These are phyloP conservation scores for Boloria selene DNA, from an alignment of 2,888 invertebrate genomes.

Conservation along the genomic window DNA sequence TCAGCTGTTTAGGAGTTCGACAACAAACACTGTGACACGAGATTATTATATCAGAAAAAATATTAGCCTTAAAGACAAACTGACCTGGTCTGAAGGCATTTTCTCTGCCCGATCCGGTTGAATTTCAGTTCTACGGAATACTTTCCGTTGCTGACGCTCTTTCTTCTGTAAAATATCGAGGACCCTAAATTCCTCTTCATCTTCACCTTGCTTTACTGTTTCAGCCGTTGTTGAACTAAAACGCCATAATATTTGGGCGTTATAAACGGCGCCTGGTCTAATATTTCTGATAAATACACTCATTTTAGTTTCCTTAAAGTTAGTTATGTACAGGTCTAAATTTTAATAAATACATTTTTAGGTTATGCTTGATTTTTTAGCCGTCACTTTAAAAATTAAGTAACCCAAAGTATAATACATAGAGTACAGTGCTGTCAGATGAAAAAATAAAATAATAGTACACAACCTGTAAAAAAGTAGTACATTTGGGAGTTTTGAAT, in stretches of 20 bases:
- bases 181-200: slow-evolving; percentile 78
- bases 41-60: too few relatives aligned
- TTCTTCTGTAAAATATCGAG: slow-evolving; percentile 75
- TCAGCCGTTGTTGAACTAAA: slow-evolving; percentile 62
- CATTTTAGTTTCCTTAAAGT: slow-evolving; percentile 52
- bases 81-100: slow-evolving; percentile 72
- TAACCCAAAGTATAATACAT: too few relatives aligned
- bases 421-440: too few relatives aligned
- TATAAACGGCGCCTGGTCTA: slow-evolving; percentile 53
- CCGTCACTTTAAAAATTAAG: neutral
- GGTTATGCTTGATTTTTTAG: slow-evolving; percentile 7
- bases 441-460: too few relatives aligned
- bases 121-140: slow-evolving; percentile 55
- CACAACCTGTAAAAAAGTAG: too few relatives aligned
- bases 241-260: slow-evolving; percentile 69
- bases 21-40: too few relatives aligned
- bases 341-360: slow-evolving; percentile 9
- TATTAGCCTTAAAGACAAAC: too few relatives aligned
- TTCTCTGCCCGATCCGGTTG: slow-evolving; percentile 73
- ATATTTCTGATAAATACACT: slow-evolving; percentile 66
- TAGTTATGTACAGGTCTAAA: slow-evolving; percentile 11
- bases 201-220: slow-evolving; percentile 54
- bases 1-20: too few relatives aligned
- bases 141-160: slow-evolving; percentile 53
- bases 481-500: too few relatives aligned